phyloP scores from a whole-genome alignment of 53 echinoderm and acorn worm species.

The Henricia sp. region DNA sequence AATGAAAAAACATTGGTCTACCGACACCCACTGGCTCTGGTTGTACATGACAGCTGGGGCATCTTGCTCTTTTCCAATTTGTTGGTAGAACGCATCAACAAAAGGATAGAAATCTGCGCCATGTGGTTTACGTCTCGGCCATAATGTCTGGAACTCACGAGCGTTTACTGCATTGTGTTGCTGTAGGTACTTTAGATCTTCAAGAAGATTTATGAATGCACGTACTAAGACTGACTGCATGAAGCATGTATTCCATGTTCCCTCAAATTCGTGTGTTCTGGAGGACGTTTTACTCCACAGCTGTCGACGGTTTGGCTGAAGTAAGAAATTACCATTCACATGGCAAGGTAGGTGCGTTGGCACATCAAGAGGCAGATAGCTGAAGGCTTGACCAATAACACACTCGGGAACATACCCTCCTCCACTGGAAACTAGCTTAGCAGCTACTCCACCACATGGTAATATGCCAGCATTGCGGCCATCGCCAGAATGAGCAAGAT shows the following conservation, averaged over 20 bases:
- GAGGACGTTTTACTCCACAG: no score
- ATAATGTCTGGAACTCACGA: conserved; percentile 45
- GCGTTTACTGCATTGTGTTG: background rate
- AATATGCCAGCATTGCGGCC: conserved; percentile 44
- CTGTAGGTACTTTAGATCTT: no score
- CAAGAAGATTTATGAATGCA: no score
- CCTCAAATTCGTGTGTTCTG: conserved; percentile 40
- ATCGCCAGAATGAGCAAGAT: background rate
- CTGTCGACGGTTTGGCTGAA: no score
- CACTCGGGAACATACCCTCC: no score
- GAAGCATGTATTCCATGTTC: conserved; percentile 52
- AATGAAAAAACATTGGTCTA: no score
- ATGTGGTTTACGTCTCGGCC: conserved; percentile 29
- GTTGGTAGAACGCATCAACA: no score
- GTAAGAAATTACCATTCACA: no score
- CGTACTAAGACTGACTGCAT: conserved; percentile 37
- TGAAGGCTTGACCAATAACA: no score
- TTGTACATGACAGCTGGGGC: conserved; percentile 42
- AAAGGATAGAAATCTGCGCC: conserved; percentile 44
- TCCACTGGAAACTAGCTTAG: no score
- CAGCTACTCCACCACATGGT: conserved; percentile 70
- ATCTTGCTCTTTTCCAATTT: background rate
- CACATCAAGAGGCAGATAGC: conserved; percentile 75
- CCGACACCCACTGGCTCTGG: conserved; percentile 38
- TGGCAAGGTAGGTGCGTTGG: conserved; percentile 72